Percentiles rank a stretch among this genome's conserved stretches.
Conservation (phyloP, 1,140 invertebrate genomes). For the Papilio polyxenes region DNA sequence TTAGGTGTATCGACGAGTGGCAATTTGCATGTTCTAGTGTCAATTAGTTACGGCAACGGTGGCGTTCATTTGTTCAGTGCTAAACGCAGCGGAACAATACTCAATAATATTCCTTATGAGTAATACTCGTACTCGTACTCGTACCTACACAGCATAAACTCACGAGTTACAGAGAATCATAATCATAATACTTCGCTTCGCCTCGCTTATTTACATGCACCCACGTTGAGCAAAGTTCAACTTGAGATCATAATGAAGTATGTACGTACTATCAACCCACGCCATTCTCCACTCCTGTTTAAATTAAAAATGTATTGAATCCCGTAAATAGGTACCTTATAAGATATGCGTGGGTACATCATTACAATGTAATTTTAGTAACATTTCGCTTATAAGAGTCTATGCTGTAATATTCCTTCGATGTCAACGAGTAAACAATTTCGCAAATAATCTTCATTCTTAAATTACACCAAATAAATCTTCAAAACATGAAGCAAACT, state of each 20-base stretch:
- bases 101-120: constrained; percentile 6
- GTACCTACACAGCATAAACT: too few relatives aligned
- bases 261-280: neutral
- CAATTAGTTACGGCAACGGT: constrained; percentile 44
- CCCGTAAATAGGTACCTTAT: neutral
- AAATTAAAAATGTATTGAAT: constrained; percentile 20
- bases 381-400: neutral
- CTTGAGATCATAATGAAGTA: constrained; percentile 16
- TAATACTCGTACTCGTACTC: neutral
- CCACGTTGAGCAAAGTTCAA: constrained; percentile 44
- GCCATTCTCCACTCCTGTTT: neutral
- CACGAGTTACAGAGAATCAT: constrained; percentile 2
- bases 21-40: constrained; percentile 42
- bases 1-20: constrained; percentile 28
- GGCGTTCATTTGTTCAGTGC: constrained; percentile 37
- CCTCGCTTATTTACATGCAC: constrained; percentile 41
- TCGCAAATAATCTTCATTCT: too few relatives aligned
- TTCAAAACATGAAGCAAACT: neutral
- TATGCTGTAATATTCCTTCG: neutral
- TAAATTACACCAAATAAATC: neutral
- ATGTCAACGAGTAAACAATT: neutral
- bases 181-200: constrained; percentile 15
- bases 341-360: neutral
- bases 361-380: neutral
- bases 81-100: constrained; percentile 39